Percentiles rank a stretch among this genome's conserved stretches.
Evolutionary conservation across 2,888 invertebrate genomes (phyloP).

Genomic region (Scaptomyza reducta): DNA sequence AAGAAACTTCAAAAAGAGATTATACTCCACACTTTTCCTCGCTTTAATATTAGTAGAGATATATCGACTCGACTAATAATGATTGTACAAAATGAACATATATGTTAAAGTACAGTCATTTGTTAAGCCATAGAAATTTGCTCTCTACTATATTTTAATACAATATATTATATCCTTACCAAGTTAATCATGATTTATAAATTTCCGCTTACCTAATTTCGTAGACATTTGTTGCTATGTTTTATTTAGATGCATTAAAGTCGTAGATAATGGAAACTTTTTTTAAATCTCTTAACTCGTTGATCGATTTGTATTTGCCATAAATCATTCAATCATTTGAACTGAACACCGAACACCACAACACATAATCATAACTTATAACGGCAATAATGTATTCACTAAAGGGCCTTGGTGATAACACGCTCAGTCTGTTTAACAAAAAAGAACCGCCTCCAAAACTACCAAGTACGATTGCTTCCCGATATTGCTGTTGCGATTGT

Average conservation of each 20-base stretch:
- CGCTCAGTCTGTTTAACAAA: constrained; percentile 14
- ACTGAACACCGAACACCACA: constrained; percentile 16
- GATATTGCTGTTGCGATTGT: constrained; percentile 30
- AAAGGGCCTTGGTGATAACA: constrained; percentile 28
- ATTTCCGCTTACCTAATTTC: constrained; percentile 28
- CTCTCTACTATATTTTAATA: too few species aligned
- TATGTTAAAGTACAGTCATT: too few species aligned
- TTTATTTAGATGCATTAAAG: constrained; percentile 2
- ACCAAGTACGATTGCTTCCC: constrained; percentile 33
- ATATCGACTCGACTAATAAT: too few species aligned
- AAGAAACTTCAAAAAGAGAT: too few species aligned
- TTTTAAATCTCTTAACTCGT: constrained; percentile 33
- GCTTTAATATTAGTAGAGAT: too few species aligned
- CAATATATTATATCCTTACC: too few species aligned
- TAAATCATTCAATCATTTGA: constrained; percentile 25
- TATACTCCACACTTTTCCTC: too few species aligned
- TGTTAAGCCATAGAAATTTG: neutral
- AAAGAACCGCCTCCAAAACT: constrained; percentile 50
- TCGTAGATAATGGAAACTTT: neutral
- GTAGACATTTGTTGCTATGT: neutral
- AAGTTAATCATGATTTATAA: neutral
- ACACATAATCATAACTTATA: constrained; percentile 30
- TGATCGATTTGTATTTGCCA: constrained; percentile 25
- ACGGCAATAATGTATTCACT: constrained; percentile 22
- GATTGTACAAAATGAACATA: too few species aligned